These are phyloP conservation scores for Bergia puertoricense DNA, from an alignment of 92 coral and sea anemone genomes.

Conservation along the genomic window DNA sequence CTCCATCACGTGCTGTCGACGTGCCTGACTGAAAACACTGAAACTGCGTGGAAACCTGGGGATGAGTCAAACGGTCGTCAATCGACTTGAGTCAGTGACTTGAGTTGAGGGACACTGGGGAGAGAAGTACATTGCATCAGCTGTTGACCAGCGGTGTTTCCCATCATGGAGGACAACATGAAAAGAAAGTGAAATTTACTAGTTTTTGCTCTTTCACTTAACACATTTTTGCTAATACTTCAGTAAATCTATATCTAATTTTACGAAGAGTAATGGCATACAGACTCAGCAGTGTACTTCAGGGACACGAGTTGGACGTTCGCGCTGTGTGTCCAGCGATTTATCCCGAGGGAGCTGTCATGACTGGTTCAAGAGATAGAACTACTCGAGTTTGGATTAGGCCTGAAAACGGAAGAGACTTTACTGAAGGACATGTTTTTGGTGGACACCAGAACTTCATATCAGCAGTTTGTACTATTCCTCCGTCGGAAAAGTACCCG, in stretches of 20 bases:
- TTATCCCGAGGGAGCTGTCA: conserved; percentile 81
- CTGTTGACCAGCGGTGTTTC: conserved; percentile 37
- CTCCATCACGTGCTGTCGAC: too few relatives aligned
- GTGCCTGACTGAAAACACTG: too few relatives aligned
- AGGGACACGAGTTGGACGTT: conserved; percentile 96
- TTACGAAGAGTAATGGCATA: conserved; percentile 65
- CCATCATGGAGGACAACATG: background rate
- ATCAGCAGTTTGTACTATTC: conserved; percentile 90
- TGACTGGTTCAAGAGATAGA: conserved; percentile 91
- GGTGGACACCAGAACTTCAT: conserved; percentile 92
- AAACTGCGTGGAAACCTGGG: too few relatives aligned
- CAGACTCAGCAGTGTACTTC: conserved; percentile 84
- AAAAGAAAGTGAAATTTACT: conserved; percentile 6
- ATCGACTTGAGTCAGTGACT: too few relatives aligned
- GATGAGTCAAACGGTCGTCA: too few relatives aligned
- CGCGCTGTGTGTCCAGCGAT: conserved; percentile 90
- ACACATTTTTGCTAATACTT: background rate
- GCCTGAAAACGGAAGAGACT: conserved; percentile 56
- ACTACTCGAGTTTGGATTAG: conserved; percentile 86
- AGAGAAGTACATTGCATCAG: background rate
- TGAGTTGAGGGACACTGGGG: conserved; percentile 20
- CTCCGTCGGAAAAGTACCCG: conserved; percentile 79
- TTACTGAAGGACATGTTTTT: conserved; percentile 91
- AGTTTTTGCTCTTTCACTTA: background rate
- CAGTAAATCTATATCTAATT: background rate